Conservation (phyloP, 2,113 vertebrate genomes). For the Gnathonemus echidnorhynchus region DNA sequence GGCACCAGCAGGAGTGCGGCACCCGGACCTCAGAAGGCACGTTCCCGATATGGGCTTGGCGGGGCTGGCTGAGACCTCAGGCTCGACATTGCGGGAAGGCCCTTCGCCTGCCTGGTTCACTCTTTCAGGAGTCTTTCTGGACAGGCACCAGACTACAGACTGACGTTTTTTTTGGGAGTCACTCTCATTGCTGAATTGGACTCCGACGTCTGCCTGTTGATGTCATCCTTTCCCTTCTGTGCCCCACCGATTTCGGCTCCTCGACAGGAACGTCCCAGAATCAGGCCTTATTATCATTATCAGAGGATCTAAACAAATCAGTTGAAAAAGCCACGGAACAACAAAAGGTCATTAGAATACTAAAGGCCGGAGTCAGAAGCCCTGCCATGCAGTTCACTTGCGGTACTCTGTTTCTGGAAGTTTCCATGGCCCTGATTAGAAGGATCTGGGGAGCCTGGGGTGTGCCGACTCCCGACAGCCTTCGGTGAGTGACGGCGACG, state of each 20-base stretch:
- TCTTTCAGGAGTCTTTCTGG: neutral
- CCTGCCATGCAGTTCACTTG: constrained; percentile 15
- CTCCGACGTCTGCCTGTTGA: neutral
- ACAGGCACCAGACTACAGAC: neutral
- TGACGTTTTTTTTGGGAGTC: neutral
- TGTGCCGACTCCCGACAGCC: constrained; percentile 16
- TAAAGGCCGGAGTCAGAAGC: neutral
- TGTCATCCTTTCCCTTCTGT: neutral
- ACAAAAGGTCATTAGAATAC: neutral
- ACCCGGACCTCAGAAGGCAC: neutral
- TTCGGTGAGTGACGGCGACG: constrained; percentile 21
- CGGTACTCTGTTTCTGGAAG: constrained; percentile 22
- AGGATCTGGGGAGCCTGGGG: constrained; percentile 20
- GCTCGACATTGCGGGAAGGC: neutral
- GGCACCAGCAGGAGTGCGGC: neutral
- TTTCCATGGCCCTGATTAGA: constrained; percentile 23
- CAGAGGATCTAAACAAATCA: neutral
- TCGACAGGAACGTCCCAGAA: neutral
- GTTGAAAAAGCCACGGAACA: neutral
- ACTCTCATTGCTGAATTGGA: neutral
- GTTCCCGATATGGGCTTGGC: neutral
- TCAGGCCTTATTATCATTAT: neutral
- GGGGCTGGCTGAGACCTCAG: neutral
- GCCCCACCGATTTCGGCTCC: neutral
- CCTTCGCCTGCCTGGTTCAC: neutral